Evolutionary conservation across 2,113 vertebrate species (phyloP), one percentile per base, ranked within the genome.

Genomic region (Paramisgurnus dabryanus): DNA sequence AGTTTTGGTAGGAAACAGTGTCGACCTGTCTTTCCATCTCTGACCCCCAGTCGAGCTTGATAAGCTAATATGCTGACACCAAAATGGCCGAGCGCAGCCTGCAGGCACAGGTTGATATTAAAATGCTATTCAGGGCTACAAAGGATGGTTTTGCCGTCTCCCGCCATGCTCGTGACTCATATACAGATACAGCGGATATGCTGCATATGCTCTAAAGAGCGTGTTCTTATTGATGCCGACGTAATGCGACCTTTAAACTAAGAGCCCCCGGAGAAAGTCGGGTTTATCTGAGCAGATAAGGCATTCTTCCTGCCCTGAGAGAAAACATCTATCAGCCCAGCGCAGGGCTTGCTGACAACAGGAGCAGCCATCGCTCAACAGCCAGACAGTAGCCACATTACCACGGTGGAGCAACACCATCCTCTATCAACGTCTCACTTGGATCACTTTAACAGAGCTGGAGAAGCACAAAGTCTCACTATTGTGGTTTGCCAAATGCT

Each of bases 271-370:
- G 72, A 79, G 80, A 68, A 84, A 78, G 39, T 9, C 41, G 63
- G 55, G 57, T 76, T 84, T 86, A 84, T 86, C 80, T 57, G 76
- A 45, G 12, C n/a, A 66, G 79, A 84, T 86, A 86, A 86, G 71
- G 49, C 61, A 67, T 70, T 57, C 57, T 57, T 47, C 45, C 61
- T 34, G 53, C 71, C 79, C 63, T 64, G 80, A n/a, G 61, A 80
- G 75, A 68, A 61, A 8, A 40, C 55, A 81, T 83, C 63, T 73
- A 83, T 79, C 67, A 63, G 79, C 73, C 27, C 67, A 5, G 11
- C 40, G 18, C 80, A 58, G 49, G 53, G 66, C 45, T 43, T 43
- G 3, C 69, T 58, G 72, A 71, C 58, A 79, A 65, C 58, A 76
- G 69, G 34, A 76, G 11, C 58, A 64, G 69, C 22, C 45, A 73